A percentile compares a stretch with the other conserved stretches of the same genome.
Conservation (phyloP, 2,113 vertebrate species). For the Chaenocephalus aceratus region DNA sequence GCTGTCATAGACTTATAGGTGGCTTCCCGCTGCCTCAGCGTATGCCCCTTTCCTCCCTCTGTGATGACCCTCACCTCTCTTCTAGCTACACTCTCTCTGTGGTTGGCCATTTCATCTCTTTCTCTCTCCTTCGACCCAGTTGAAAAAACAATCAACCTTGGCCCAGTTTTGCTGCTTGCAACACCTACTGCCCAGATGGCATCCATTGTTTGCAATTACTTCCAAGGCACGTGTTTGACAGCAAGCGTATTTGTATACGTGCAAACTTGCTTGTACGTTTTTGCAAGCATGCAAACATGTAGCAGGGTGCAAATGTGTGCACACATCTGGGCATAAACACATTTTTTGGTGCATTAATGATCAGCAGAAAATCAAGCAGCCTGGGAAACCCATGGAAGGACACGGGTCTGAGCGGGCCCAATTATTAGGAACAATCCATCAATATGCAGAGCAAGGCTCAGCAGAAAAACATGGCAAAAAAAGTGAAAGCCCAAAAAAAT, state of each 20-base stretch:
- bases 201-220: constrained; percentile 82
- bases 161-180: constrained; percentile 63
- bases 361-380: constrained; percentile 66
- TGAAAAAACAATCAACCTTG: constrained; percentile 75
- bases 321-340: constrained; percentile 27
- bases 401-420: constrained; percentile 61
- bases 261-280: constrained; percentile 50
- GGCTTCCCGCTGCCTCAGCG: constrained; percentile 53
- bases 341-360: constrained; percentile 34
- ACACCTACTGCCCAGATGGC: constrained; percentile 79
- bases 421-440: constrained; percentile 83
- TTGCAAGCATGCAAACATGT: constrained; percentile 27
- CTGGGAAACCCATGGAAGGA: constrained; percentile 59
- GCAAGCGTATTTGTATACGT: constrained; percentile 50
- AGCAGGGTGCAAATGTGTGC: constrained; percentile 35
- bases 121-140: constrained; percentile 52
- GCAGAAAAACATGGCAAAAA: constrained; percentile 75
- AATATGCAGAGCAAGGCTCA: constrained; percentile 80
- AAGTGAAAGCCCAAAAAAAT: constrained; percentile 75
- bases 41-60: constrained; percentile 37
- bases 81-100: constrained; percentile 25
- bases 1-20: constrained; percentile 62
- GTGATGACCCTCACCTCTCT: constrained; percentile 31
- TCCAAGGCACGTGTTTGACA: constrained; percentile 68
- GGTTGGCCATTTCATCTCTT: constrained; percentile 18